Conservation (phyloP, 2,113 vertebrate species). For the Rhynchomys soricoides region DNA sequence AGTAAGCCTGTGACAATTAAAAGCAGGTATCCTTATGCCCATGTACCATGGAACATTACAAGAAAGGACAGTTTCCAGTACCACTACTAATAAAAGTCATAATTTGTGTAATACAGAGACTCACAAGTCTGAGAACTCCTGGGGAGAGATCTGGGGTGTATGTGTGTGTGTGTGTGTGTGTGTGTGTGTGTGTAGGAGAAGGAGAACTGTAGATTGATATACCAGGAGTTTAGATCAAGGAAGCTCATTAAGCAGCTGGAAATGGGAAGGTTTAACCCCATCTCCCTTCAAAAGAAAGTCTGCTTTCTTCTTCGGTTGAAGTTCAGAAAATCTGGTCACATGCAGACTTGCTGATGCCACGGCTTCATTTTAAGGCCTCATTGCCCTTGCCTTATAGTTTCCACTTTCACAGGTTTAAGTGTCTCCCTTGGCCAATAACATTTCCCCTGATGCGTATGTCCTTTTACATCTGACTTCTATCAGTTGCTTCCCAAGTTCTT, state of each 20-base stretch:
- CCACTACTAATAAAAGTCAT: too few species aligned
- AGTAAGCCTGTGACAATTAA: too few species aligned
- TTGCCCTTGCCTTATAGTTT: constrained; percentile 44
- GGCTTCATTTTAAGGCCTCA: neutral
- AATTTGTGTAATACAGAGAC: too few species aligned
- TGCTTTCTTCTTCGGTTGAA: neutral
- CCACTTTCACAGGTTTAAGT: neutral
- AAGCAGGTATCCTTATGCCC: too few species aligned
- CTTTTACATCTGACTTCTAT: constrained; percentile 24
- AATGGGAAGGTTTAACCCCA: neutral
- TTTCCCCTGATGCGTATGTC: constrained; percentile 12
- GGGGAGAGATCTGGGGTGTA: too few species aligned
- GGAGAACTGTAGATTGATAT: too few species aligned
- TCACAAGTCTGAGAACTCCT: too few species aligned
- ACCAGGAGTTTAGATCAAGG: neutral
- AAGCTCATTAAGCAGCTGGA: neutral
- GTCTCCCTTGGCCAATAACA: constrained; percentile 45
- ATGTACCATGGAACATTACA: too few species aligned
- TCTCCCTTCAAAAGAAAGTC: neutral
- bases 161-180: too few species aligned
- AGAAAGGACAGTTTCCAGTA: too few species aligned
- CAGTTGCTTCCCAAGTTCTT: neutral
- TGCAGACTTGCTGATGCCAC: neutral
- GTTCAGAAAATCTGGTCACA: neutral
- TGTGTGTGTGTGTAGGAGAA: too few species aligned